phyloP scores from a whole-genome alignment of 2,113 vertebrate species.

The Arenaria interpres region DNA sequence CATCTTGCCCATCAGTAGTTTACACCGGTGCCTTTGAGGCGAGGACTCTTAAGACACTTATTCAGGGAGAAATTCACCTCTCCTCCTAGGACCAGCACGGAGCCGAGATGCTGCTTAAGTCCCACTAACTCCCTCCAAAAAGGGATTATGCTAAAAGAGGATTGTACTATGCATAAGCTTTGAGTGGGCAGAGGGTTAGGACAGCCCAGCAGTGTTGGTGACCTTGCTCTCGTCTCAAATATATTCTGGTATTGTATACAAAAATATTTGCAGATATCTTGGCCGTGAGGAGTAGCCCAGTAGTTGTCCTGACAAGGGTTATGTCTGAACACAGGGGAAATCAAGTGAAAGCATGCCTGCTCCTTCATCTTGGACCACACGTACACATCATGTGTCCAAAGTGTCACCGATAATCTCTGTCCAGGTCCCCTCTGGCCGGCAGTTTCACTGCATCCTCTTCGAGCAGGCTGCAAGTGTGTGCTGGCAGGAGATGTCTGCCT shows the following conservation, averaged over 20 bases:
- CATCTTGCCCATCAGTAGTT: slow-evolving; percentile 39
- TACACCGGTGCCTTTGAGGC: slow-evolving; percentile 55
- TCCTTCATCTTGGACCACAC: neutral
- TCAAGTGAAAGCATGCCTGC: neutral
- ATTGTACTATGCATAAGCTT: slow-evolving; percentile 54
- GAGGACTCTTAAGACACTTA: slow-evolving; percentile 63
- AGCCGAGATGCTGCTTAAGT: slow-evolving; percentile 19
- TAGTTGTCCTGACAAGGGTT: neutral
- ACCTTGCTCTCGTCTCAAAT: slow-evolving; percentile 24
- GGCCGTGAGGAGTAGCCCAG: neutral
- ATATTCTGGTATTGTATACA: neutral
- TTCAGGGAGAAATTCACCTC: slow-evolving; percentile 64
- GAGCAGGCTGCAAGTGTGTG: neutral
- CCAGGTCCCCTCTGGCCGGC: neutral
- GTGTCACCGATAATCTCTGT: slow-evolving; percentile 9
- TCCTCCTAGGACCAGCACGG: slow-evolving; percentile 23
- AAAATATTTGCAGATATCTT: neutral
- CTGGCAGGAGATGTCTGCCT: neutral
- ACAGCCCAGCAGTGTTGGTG: neutral
- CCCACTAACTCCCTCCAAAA: slow-evolving; percentile 17
- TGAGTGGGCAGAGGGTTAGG: slow-evolving; percentile 48
- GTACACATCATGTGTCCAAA: slow-evolving; percentile 12
- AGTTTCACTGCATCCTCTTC: neutral
- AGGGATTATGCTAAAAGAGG: slow-evolving; percentile 49
- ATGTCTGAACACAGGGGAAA: neutral